phyloP scores from a whole-genome alignment of 2,113 vertebrate genomes.

The Phrynosoma platyrhinos region DNA sequence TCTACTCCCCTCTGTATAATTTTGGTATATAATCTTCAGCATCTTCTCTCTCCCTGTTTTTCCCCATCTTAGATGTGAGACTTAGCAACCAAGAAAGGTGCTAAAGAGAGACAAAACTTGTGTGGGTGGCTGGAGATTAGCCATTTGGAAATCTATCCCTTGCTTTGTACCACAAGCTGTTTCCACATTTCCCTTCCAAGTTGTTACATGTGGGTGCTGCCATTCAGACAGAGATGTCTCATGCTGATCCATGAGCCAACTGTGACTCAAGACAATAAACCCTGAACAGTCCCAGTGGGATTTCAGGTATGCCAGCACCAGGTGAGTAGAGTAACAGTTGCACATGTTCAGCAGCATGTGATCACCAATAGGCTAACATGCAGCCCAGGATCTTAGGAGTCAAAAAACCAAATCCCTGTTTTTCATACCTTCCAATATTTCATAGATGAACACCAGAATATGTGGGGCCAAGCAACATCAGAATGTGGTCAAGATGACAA shows the following conservation, averaged over 20 bases:
- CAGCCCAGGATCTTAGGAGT: background rate
- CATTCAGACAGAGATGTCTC: background rate
- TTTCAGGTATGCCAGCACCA: background rate
- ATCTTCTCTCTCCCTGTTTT: constrained; percentile 59
- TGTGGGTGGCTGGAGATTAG: constrained; percentile 74
- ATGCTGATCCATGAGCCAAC: background rate
- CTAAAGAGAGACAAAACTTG: constrained; percentile 76
- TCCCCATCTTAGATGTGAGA: constrained; percentile 69
- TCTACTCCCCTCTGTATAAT: constrained; percentile 46
- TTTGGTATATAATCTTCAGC: constrained; percentile 60
- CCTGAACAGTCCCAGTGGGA: background rate
- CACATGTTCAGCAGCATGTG: background rate
- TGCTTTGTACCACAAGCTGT: constrained; percentile 67
- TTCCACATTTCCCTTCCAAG: constrained; percentile 47
- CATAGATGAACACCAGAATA: too few relatives aligned
- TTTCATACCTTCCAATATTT: too few relatives aligned
- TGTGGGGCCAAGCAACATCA: too few relatives aligned
- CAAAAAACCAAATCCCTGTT: too few relatives aligned
- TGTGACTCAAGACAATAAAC: background rate
- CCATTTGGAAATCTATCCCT: constrained; percentile 72
- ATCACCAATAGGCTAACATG: background rate
- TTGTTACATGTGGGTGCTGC: background rate
- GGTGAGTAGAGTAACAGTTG: background rate
- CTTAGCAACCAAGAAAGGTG: constrained; percentile 76
- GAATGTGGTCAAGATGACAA: too few relatives aligned